A percentile compares a stretch with the other conserved stretches of the same genome.
Conservation (phyloP, 1,140 invertebrate genomes). For the Parasteatoda tepidariorum region DNA sequence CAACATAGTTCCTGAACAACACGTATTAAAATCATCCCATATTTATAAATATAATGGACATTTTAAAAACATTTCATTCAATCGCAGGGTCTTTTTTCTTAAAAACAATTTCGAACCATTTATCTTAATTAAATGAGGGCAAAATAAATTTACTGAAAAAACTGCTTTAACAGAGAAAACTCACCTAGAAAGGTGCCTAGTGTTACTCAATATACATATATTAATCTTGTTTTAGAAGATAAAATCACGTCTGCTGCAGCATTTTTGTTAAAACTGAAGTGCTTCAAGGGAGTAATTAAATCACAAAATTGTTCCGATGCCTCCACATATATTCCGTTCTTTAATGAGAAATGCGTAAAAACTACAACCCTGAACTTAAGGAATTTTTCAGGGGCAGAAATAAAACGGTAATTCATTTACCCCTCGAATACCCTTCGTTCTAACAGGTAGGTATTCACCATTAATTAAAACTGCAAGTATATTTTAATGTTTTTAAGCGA, state of each 20-base stretch:
- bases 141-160: neutral
- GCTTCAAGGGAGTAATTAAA: conserved; percentile 30
- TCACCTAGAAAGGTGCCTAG: neutral
- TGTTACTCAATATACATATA: neutral
- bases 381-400: conserved; percentile 2
- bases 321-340: neutral
- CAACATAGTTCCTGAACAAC: no score
- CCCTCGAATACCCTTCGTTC: neutral
- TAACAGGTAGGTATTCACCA: neutral
- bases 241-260: neutral
- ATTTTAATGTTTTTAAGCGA: conserved; percentile 55
- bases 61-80: no score
- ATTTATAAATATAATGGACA: no score
- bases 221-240: neutral
- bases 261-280: neutral
- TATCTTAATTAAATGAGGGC: neutral
- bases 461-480: conserved; percentile 59
- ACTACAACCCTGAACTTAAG: neutral
- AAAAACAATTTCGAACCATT: neutral
- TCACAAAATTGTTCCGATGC: conserved; percentile 35
- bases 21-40: no score
- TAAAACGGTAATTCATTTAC: conserved; percentile 51
- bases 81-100: no score
- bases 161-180: neutral
- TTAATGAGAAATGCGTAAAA: conserved; percentile 50